These are phyloP conservation scores for Teleiodes luculella DNA, from an alignment of 2,888 invertebrate species.

Conservation along the genomic window DNA sequence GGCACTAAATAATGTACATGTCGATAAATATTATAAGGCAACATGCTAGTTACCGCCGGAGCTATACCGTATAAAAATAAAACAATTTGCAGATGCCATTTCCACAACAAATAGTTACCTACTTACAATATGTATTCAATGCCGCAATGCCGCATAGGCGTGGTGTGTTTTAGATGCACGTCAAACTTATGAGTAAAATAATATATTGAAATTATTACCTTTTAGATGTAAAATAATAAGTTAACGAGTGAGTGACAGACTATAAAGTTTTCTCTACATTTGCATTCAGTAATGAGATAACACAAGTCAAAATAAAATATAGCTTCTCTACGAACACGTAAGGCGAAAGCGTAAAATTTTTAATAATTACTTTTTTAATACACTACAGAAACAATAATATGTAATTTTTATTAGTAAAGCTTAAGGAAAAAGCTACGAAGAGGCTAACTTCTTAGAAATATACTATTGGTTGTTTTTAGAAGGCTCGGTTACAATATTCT, in stretches of 20 bases:
- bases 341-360: conserved; percentile 7
- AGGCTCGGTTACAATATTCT: neutral
- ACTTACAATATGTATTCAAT: conserved; percentile 12
- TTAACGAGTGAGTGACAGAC: too few relatives aligned
- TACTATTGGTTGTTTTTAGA: neutral
- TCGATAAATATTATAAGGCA: neutral
- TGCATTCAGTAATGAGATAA: neutral
- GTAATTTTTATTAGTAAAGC: conserved; percentile 2
- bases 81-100: conserved; percentile 17
- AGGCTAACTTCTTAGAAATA: neutral
- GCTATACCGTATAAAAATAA: conserved; percentile 8
- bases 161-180: neutral
- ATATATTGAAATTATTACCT: too few relatives aligned
- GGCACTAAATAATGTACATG: conserved; percentile 13
- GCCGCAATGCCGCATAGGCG: too few relatives aligned
- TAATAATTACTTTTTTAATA: conserved; percentile 4
- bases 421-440: conserved; percentile 5
- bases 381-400: conserved; percentile 6
- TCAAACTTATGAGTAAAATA: too few relatives aligned
- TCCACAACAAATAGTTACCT: conserved; percentile 17
- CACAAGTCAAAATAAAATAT: too few relatives aligned
- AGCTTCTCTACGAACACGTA: neutral
- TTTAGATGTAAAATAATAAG: too few relatives aligned
- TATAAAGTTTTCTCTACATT: too few relatives aligned
- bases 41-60: neutral